Evolutionary conservation across 2,113 vertebrate genomes (phyloP).

Genomic region (Macquaria ambigua): DNA sequence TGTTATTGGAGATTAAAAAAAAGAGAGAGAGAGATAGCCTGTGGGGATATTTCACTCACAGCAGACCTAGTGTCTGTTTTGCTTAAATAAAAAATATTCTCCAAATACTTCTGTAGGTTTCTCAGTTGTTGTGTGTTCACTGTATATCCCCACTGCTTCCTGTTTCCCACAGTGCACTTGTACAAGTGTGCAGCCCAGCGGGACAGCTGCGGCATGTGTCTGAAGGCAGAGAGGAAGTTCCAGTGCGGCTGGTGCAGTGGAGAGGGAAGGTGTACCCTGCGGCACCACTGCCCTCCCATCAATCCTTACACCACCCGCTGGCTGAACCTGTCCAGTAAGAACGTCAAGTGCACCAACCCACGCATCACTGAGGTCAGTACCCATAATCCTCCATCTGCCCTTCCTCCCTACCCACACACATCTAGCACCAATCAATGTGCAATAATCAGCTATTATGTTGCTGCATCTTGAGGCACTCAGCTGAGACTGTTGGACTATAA

Average conservation of each 20-base stretch:
- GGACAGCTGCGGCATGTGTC: constrained; percentile 97
- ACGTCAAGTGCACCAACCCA: constrained; percentile 97
- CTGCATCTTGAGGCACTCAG: not conserved
- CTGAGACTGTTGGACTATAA: not conserved
- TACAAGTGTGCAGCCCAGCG: constrained; percentile 98
- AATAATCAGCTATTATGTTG: constrained; percentile 5
- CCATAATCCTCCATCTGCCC: constrained; percentile 21
- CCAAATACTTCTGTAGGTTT: not conserved
- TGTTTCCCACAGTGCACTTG: constrained; percentile 89
- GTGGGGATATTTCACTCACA: constrained; percentile 23
- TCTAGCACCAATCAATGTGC: constrained; percentile 30
- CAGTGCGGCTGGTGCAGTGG: constrained; percentile 96
- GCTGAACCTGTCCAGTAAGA: constrained; percentile 93
- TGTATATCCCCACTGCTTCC: not conserved
- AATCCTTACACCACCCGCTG: constrained; percentile 88
- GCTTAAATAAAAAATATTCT: constrained; percentile 8
- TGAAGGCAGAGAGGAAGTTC: constrained; percentile 96
- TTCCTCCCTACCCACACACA: constrained; percentile 32
- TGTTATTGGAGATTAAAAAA: constrained; percentile 2
- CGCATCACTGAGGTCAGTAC: constrained; percentile 95
- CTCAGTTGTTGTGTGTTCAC: not conserved
- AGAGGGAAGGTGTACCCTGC: constrained; percentile 90
- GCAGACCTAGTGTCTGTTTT: constrained; percentile 2
- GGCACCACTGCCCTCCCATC: constrained; percentile 88
- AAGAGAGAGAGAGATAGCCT: not conserved